Percentiles rank a stretch among this genome's conserved stretches.
Conservation (phyloP, 2,888 invertebrate species). For the Biston stratarius region DNA sequence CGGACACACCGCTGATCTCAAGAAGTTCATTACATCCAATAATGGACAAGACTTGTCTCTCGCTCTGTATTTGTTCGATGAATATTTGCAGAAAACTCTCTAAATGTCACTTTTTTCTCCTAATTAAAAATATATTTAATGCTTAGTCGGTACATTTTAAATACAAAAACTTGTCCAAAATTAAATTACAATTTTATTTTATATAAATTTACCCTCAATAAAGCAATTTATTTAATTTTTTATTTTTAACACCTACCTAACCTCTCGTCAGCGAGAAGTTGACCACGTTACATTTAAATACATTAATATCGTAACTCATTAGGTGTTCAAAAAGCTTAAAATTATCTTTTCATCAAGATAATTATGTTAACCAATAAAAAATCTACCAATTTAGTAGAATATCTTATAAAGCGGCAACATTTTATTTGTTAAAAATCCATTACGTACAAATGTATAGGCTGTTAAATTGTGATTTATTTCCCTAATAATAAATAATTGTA, state of each 20-base stretch:
- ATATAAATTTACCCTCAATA: too few relatives aligned
- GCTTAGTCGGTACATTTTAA: not conserved
- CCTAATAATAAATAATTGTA: not conserved
- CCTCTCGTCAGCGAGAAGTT: too few relatives aligned
- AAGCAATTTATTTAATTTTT: too few relatives aligned
- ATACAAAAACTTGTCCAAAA: not conserved
- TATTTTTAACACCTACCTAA: too few relatives aligned
- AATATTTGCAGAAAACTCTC: slow-evolving; percentile 81
- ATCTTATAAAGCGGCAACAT: slow-evolving; percentile 43
- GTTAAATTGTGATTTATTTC: slow-evolving; percentile 37
- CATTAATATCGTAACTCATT: too few relatives aligned
- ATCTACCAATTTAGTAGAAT: slow-evolving; percentile 51
- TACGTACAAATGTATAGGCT: slow-evolving; percentile 59
- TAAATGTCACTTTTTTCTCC: slow-evolving; percentile 53
- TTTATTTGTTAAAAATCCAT: slow-evolving; percentile 25
- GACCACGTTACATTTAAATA: too few relatives aligned
- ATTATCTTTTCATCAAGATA: not conserved
- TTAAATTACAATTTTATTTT: not conserved
- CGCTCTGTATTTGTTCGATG: slow-evolving; percentile 91
- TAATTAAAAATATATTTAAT: not conserved
- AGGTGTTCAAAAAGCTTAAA: too few relatives aligned
- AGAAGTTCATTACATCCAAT: slow-evolving; percentile 86
- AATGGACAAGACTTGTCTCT: slow-evolving; percentile 87
- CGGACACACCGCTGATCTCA: slow-evolving; percentile 91
- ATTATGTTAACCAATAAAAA: too few relatives aligned